Percentiles rank a stretch among this genome's conserved stretches.
Evolutionary conservation across 1,140 invertebrate genomes (phyloP).

Genomic region (Cydia amplana): DNA sequence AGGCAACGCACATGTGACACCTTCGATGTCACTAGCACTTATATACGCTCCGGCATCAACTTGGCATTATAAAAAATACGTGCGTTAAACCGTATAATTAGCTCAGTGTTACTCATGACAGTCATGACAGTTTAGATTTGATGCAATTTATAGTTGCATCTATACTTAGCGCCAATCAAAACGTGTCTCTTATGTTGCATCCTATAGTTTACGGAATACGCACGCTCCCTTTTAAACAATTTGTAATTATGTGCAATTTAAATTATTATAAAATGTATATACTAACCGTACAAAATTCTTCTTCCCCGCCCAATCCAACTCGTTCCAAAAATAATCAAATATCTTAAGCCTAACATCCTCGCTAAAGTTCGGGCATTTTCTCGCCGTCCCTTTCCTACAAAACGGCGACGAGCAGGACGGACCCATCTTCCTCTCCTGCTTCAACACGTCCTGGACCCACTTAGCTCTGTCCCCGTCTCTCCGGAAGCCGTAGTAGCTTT

Average conservation of each 20-base stretch:
- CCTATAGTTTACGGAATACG: background rate
- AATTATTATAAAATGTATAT: background rate
- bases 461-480: slow-evolving; percentile 39
- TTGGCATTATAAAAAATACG: no score
- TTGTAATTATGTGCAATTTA: background rate
- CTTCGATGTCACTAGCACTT: no score
- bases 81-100: no score
- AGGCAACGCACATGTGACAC: no score
- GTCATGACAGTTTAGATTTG: no score
- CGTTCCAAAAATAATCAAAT: slow-evolving; percentile 58
- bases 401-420: slow-evolving; percentile 47
- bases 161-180: no score
- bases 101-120: no score
- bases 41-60: no score
- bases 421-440: slow-evolving; percentile 52
- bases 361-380: slow-evolving; percentile 43
- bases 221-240: background rate
- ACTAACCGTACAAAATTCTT: slow-evolving; percentile 43
- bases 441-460: slow-evolving; percentile 57
- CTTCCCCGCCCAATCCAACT: slow-evolving; percentile 57
- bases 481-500: slow-evolving; percentile 55
- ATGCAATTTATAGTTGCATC: no score
- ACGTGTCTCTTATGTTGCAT: no score
- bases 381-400: slow-evolving; percentile 44
- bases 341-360: slow-evolving; percentile 45